These are phyloP conservation scores for Zoanthus gigantus DNA, from an alignment of 92 coral and sea anemone species.

Conservation along the genomic window DNA sequence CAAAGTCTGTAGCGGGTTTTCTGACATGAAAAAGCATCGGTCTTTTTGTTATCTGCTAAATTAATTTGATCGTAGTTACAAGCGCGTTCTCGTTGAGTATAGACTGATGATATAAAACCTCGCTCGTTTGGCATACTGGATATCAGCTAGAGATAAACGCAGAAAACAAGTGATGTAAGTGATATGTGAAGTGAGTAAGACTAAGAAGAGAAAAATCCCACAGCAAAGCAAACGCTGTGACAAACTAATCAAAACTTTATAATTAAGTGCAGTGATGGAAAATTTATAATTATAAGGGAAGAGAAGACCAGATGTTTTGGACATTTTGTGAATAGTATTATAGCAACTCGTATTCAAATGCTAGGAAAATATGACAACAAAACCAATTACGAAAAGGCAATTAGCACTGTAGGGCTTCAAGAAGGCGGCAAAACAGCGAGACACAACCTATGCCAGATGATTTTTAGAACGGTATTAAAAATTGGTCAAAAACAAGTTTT, in stretches of 20 bases:
- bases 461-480: conserved; percentile 15
- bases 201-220: background rate
- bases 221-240: background rate
- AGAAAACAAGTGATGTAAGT: conserved; percentile 8
- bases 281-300: conserved; percentile 24
- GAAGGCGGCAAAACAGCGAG: conserved; percentile 38
- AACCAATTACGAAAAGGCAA: conserved; percentile 67
- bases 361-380: conserved; percentile 53
- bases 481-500: conserved; percentile 38
- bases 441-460: background rate
- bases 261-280: conserved; percentile 44
- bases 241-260: conserved; percentile 45
- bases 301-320: conserved; percentile 67
- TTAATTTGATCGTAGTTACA: conserved; percentile 34
- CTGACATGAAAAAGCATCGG: conserved; percentile 33
- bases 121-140: background rate
- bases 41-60: conserved; percentile 14
- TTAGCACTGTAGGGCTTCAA: conserved; percentile 62
- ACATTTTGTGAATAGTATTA: conserved; percentile 61
- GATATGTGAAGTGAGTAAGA: background rate
- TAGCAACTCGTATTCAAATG: conserved; percentile 55
- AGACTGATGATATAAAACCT: conserved; percentile 23
- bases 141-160: background rate
- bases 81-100: conserved; percentile 38
- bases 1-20: conserved; percentile 29